phyloP scores from a whole-genome alignment of 2,113 vertebrate genomes.

The Mus pahari region DNA sequence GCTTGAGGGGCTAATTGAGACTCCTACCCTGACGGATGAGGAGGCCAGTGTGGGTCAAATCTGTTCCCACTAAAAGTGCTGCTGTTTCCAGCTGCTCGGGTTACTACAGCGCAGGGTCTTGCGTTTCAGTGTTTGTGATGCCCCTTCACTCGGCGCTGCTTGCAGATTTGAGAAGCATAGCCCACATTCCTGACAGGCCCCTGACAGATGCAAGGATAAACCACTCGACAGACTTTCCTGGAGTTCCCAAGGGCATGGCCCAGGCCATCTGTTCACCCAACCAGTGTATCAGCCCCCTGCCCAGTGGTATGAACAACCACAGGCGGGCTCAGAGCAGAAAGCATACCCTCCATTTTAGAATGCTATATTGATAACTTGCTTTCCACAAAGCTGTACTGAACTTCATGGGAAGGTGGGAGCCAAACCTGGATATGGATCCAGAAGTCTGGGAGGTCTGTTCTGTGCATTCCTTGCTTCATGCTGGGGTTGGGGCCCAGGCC shows the following conservation, averaged over 20 bases:
- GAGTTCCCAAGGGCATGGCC: not conserved
- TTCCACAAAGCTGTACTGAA: not conserved
- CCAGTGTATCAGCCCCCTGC: not conserved
- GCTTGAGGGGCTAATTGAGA: not conserved
- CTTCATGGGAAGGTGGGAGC: not conserved
- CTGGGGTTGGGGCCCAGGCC: not conserved
- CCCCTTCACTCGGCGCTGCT: slow-evolving; percentile 55
- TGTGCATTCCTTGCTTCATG: too few species aligned
- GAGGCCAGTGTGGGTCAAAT: slow-evolving; percentile 50
- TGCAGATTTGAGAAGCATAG: slow-evolving; percentile 72
- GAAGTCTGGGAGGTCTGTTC: not conserved
- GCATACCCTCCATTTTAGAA: rapidly evolving
- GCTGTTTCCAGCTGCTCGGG: slow-evolving; percentile 48
- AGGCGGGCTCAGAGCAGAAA: not conserved
- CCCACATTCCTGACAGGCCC: slow-evolving; percentile 68
- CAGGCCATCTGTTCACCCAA: slow-evolving; percentile 40
- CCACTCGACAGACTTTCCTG: slow-evolving; percentile 36
- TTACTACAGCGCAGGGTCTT: not conserved
- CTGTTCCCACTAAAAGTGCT: slow-evolving; percentile 14
- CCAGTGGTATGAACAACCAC: not conserved
- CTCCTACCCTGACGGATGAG: slow-evolving; percentile 59
- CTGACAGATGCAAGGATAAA: slow-evolving; percentile 57
- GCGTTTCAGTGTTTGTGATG: slow-evolving; percentile 50
- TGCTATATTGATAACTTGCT: not conserved
- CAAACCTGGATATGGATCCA: not conserved